Evolutionary conservation across 2,797 vertebrate species (phyloP).

Genomic region (Sparus aurata): DNA sequence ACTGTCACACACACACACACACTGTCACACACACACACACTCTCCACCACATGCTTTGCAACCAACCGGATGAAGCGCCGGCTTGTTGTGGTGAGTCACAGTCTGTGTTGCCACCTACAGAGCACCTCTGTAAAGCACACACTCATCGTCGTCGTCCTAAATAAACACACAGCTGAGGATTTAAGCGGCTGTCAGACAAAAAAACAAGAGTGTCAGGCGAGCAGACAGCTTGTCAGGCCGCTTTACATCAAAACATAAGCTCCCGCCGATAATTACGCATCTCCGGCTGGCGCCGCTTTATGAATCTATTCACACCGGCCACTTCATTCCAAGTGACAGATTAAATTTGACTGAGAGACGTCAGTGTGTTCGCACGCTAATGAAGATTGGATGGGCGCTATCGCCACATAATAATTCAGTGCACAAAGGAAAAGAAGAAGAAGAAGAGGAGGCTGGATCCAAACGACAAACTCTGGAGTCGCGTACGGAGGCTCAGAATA

Average conservation of each 20-base stretch:
- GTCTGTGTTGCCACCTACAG: conserved; percentile 80
- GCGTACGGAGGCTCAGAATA: too few species aligned
- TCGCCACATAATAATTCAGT: neutral
- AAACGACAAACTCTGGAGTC: too few species aligned
- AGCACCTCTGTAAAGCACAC: conserved; percentile 61
- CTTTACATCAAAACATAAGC: conserved; percentile 5
- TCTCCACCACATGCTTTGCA: too few species aligned
- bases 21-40: neutral
- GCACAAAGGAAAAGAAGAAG: neutral
- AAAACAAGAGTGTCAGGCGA: neutral
- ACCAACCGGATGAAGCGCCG: neutral
- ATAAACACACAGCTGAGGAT: conserved; percentile 29
- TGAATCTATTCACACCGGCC: neutral
- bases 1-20: neutral
- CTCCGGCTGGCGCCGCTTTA: neutral
- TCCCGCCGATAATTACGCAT: too few species aligned
- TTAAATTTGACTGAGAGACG: neutral
- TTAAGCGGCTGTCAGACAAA: neutral
- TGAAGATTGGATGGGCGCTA: neutral
- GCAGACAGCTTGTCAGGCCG: conserved; percentile 13
- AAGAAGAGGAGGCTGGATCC: too few species aligned
- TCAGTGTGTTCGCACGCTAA: neutral
- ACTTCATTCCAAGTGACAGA: neutral
- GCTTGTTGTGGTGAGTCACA: conserved; percentile 48
- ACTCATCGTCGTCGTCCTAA: neutral